Percentiles rank a stretch among this genome's conserved stretches.
Conservation (phyloP, 2,888 invertebrate species). For the Lochmaea crataegi region DNA sequence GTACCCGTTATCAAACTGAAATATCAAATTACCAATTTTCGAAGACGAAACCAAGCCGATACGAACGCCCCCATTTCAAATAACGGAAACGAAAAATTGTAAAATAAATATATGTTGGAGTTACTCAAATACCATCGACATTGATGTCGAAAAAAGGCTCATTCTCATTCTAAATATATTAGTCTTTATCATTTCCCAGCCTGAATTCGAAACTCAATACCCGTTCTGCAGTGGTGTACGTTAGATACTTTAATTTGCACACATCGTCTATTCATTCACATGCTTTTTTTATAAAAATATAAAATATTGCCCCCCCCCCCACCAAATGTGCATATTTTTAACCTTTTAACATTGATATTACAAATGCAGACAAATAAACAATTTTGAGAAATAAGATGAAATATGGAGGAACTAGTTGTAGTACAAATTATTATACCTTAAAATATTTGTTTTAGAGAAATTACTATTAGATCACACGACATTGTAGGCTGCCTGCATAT, state of each 20-base stretch:
- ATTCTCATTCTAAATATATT: slow-evolving; percentile 36
- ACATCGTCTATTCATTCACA: not conserved
- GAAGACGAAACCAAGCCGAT: not conserved
- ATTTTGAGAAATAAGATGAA: too few species aligned
- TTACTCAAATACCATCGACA: not conserved
- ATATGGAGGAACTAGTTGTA: too few species aligned
- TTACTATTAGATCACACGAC: slow-evolving; percentile 22
- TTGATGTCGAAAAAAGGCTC: not conserved
- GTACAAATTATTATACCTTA: too few species aligned
- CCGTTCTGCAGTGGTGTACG: not conserved
- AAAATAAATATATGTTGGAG: slow-evolving; percentile 4
- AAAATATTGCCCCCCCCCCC: too few species aligned
- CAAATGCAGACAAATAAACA: too few species aligned
- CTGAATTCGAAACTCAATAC: not conserved
- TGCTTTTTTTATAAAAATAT: slow-evolving; percentile 28
- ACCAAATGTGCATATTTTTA: too few species aligned
- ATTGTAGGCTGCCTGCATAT: slow-evolving; percentile 39
- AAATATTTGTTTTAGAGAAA: too few species aligned
- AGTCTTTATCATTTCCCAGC: slow-evolving; percentile 29
- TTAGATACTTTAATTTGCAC: not conserved
- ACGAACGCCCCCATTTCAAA: not conserved
- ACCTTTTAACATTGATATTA: too few species aligned
- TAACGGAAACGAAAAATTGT: not conserved
- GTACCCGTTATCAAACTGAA: slow-evolving; percentile 7
- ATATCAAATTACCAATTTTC: slow-evolving; percentile 27